Conservation (phyloP, 1,140 invertebrate species). For the Atta texana region DNA sequence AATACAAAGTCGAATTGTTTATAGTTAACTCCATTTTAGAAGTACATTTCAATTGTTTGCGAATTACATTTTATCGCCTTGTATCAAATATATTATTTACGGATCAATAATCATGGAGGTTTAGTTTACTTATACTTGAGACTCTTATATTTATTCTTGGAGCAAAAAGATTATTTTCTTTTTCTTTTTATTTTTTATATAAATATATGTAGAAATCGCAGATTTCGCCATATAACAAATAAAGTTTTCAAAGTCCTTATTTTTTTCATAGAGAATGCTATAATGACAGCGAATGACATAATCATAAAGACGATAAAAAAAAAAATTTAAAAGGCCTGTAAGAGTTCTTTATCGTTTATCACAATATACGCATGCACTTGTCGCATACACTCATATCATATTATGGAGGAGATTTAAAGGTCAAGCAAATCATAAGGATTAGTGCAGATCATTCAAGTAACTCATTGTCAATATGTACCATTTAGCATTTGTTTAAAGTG, state of each 20-base stretch:
- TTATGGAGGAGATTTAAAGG: neutral
- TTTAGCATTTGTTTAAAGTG: too few relatives aligned
- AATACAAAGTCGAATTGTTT: too few relatives aligned
- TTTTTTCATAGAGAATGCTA: neutral
- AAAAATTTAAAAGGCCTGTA: neutral
- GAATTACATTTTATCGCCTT: too few relatives aligned
- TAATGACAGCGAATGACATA: neutral
- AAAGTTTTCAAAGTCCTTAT: neutral
- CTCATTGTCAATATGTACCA: neutral
- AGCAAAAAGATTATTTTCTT: too few relatives aligned
- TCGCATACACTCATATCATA: too few relatives aligned
- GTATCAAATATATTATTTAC: too few relatives aligned
- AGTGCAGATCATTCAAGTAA: neutral
- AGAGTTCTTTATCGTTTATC: constrained; percentile 10
- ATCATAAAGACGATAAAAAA: neutral
- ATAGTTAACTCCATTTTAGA: too few relatives aligned
- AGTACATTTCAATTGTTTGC: too few relatives aligned
- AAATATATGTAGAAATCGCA: neutral
- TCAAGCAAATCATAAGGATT: constrained; percentile 30
- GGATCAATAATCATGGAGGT: too few relatives aligned
- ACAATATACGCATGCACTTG: neutral
- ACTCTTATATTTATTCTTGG: too few relatives aligned
- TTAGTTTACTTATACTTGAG: too few relatives aligned
- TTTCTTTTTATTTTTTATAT: too few relatives aligned
- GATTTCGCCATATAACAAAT: neutral